phyloP scores from a whole-genome alignment of 2,113 vertebrate genomes.

The Globicephala melas region DNA sequence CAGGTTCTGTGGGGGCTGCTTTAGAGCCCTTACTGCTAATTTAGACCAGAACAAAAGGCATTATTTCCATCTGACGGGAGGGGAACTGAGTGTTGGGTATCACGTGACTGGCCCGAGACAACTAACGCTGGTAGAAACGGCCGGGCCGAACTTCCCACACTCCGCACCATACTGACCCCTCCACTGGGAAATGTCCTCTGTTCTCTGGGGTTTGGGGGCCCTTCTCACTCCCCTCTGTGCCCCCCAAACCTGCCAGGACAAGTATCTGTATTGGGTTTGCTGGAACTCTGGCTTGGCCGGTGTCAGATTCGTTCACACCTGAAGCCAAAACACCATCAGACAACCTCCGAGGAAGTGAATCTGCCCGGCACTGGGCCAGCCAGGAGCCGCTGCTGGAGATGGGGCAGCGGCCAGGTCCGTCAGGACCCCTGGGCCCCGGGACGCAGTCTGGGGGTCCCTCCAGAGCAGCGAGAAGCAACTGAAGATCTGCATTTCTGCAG shows the following conservation, averaged over 20 bases:
- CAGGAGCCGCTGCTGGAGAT: fast-evolving
- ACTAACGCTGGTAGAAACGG: too few species aligned
- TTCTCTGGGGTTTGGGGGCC: not conserved
- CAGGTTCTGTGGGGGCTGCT: fast-evolving
- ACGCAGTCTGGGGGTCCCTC: fast-evolving
- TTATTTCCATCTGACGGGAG: fast-evolving
- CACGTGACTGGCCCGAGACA: fast-evolving
- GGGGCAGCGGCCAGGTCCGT: not conserved
- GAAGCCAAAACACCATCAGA: not conserved
- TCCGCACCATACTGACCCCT: too few species aligned
- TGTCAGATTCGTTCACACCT: fast-evolving
- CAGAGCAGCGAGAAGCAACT: fast-evolving
- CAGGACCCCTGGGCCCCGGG: fast-evolving
- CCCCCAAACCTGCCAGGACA: not conserved
- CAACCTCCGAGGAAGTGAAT: too few species aligned
- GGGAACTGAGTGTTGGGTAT: not conserved
- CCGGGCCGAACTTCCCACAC: too few species aligned
- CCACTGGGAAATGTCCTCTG: fast-evolving
- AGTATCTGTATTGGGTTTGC: not conserved
- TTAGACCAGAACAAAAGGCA: not conserved
- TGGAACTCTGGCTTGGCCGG: not conserved
- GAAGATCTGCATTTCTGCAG: fast-evolving
- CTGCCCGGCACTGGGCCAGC: not conserved
- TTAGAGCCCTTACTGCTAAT: slow-evolving; percentile 8
- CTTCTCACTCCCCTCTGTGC: not conserved